Base-by-base conservation (phyloP, 1,140 invertebrate genomes). In the Hycleus phaleratus region DNA sequence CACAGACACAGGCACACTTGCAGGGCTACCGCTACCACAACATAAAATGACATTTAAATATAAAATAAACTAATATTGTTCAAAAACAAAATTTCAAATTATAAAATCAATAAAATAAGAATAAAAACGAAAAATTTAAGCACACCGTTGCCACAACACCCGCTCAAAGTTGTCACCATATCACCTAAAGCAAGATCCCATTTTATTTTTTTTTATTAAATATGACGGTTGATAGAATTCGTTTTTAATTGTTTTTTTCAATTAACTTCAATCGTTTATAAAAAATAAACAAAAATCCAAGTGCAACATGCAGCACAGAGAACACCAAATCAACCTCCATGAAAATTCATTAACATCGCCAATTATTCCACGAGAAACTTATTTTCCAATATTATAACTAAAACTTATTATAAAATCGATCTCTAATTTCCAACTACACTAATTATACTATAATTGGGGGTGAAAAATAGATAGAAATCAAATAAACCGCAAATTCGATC, bases 11-110 rank as follows among this genome's bases (percentile, higher is more conserved):
- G 71, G 69, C 71, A 73, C 71, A 69, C 69, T 70, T 67, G 71
- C 71, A 73, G 70, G 68, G 65, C 71, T 73, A 73, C 71, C 71
- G 69, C 71, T 71, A 71, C 71, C 69, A 72, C 69, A 73, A 72
- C 71, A 72, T 71, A 62, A 56, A 68, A 57, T 53, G 32, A 32
- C 32, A 32, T 32, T 32, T 32, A 32, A 32, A 32, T 32, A 5
- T 7, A 40, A 50, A 46, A 57, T 32, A 32, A 32, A 32, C 4
- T 7, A 32, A 32, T 32, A 32, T 32, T 7, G 4, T 32, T 38
- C 43, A 57, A 38, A 49, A 38, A 57, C 46, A 49, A 39, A 49
- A 38, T 48, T 38, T 49, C 9, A 32, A 32, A 32, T 18, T 18
- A 32, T 32, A 32, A 32, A 32, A 32, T 32, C 32, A 32, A 18